Evolutionary conservation across 2,113 vertebrate genomes (phyloP).

Genomic region (Melanotaenia duboulayi): DNA sequence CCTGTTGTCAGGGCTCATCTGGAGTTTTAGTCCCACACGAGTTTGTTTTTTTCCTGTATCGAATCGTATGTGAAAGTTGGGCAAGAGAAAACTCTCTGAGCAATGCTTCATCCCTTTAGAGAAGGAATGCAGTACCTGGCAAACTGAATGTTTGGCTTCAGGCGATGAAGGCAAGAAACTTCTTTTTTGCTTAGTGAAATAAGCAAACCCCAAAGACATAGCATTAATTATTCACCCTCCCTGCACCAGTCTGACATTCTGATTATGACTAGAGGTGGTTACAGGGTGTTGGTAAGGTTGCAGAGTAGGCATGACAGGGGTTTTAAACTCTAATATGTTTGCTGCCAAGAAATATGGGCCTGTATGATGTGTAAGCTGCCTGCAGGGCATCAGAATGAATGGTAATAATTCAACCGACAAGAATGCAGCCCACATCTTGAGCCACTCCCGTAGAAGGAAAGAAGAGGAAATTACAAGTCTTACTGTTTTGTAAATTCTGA

Average conservation of each 20-base stretch:
- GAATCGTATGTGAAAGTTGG: constrained; percentile 61
- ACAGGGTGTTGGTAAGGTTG: constrained; percentile 59
- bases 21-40: constrained; percentile 48
- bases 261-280: constrained; percentile 74
- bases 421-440: constrained; percentile 40
- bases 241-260: constrained; percentile 64
- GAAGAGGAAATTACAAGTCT: constrained; percentile 47
- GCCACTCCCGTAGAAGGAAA: constrained; percentile 39
- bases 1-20: constrained; percentile 35
- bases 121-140: constrained; percentile 61
- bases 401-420: constrained; percentile 50
- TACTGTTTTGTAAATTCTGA: constrained; percentile 57
- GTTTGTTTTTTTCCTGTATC: constrained; percentile 68
- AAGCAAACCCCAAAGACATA: constrained; percentile 70
- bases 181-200: constrained; percentile 65
- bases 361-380: constrained; percentile 47
- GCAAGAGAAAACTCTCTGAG: constrained; percentile 51
- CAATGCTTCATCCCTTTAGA: constrained; percentile 60
- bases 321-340: constrained; percentile 64
- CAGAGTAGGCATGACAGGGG: constrained; percentile 61
- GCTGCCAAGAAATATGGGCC: constrained; percentile 59
- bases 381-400: constrained; percentile 43
- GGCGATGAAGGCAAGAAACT: constrained; percentile 66
- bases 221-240: constrained; percentile 77
- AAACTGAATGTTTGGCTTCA: constrained; percentile 64